A percentile compares a stretch with the other conserved stretches of the same genome.
Evolutionary conservation across 2,888 invertebrate species (phyloP).

Genomic region (Lithophane socia): DNA sequence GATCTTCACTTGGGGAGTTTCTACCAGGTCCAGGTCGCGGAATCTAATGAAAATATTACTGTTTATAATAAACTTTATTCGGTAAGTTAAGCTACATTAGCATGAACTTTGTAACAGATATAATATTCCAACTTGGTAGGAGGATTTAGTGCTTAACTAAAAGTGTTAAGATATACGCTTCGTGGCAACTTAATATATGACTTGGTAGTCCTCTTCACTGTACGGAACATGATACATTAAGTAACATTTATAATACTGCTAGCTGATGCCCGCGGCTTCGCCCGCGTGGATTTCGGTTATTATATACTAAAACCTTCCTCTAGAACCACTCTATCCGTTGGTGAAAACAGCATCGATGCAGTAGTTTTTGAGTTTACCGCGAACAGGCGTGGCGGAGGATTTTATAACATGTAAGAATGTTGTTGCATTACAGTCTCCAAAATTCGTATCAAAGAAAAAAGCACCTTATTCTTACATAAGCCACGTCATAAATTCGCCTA

Average conservation of each 20-base stretch:
- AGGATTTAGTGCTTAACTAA: neutral
- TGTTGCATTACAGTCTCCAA: too few species aligned
- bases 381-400: too few species aligned
- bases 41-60: conserved; percentile 72
- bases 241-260: too few species aligned
- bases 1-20: conserved; percentile 91
- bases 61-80: neutral
- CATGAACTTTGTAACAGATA: neutral
- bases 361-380: too few species aligned
- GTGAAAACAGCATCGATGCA: too few species aligned
- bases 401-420: too few species aligned
- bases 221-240: too few species aligned
- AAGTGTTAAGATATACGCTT: neutral
- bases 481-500: conserved; percentile 20
- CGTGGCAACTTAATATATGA: neutral
- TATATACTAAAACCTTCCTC: too few species aligned
- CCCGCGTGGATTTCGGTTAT: too few species aligned
- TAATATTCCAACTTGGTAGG: neutral
- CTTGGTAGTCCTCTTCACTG: neutral
- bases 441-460: conserved; percentile 9
- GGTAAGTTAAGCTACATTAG: neutral
- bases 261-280: too few species aligned
- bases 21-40: conserved; percentile 89
- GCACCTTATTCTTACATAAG: neutral
- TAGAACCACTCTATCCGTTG: too few species aligned